Percentiles rank a stretch among this genome's conserved stretches.
Evolutionary conservation across 2,888 invertebrate species (phyloP).

Genomic region (Apotomis capreana): DNA sequence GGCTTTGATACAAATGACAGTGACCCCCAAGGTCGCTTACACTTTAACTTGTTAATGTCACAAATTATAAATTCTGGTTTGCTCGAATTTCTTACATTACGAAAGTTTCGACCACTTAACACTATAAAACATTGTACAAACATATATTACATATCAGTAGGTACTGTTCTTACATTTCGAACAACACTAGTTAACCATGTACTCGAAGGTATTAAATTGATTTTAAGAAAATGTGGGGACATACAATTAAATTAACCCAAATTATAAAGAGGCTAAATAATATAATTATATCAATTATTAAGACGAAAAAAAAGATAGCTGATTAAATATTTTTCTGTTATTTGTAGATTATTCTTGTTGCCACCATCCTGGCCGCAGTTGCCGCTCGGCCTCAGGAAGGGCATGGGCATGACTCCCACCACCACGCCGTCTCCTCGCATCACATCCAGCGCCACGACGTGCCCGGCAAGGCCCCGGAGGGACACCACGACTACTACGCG

Average conservation of each 20-base stretch:
- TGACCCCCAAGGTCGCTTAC: slow-evolving; percentile 9
- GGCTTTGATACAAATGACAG: background rate
- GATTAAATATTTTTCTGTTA: background rate
- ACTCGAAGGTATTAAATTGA: slow-evolving; percentile 15
- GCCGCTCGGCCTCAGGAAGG: slow-evolving; percentile 43
- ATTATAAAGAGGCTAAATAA: too few relatives aligned
- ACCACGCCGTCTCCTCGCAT: slow-evolving; percentile 57
- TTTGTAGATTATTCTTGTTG: slow-evolving; percentile 43
- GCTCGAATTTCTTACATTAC: background rate
- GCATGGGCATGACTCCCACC: slow-evolving; percentile 44
- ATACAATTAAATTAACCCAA: too few relatives aligned
- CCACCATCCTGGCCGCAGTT: slow-evolving; percentile 43
- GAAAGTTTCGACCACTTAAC: slow-evolving; percentile 2
- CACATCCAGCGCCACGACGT: slow-evolving; percentile 53
- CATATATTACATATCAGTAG: slow-evolving; percentile 11
- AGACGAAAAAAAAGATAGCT: too few relatives aligned
- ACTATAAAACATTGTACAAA: slow-evolving; percentile 26
- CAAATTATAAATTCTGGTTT: slow-evolving; percentile 27
- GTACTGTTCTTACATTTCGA: background rate
- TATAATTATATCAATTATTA: too few relatives aligned
- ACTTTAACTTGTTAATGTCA: background rate
- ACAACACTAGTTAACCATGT: slow-evolving; percentile 18
- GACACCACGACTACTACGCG: slow-evolving; percentile 53
- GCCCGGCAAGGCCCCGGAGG: slow-evolving; percentile 42
- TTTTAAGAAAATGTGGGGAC: too few relatives aligned